Evolutionary conservation across 2,113 vertebrate species (phyloP).

Genomic region (Leucoraja erinaceus): DNA sequence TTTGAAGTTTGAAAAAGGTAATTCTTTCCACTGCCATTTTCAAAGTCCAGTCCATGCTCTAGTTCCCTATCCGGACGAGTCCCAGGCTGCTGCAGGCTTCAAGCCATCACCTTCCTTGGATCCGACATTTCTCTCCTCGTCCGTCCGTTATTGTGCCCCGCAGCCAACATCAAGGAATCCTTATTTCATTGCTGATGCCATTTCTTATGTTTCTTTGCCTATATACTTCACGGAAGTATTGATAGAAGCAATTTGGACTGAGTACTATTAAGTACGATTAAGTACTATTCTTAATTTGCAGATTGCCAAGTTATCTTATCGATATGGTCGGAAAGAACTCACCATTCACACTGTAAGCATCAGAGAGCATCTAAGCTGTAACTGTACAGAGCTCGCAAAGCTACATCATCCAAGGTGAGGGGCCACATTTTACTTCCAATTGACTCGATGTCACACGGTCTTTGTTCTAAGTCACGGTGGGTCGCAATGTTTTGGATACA

Average conservation of each 20-base stretch:
- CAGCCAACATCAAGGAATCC: no score
- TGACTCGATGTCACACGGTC: no score
- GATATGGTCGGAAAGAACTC: conserved; percentile 31
- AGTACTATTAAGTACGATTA: no score
- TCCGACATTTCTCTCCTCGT: no score
- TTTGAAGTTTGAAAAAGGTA: neutral
- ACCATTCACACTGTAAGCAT: conserved; percentile 19
- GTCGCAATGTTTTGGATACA: neutral
- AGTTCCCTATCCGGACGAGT: no score
- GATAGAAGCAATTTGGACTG: neutral
- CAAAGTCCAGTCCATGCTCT: no score
- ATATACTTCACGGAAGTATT: neutral
- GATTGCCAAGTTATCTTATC: conserved; percentile 23
- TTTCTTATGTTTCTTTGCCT: no score
- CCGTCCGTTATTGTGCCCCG: no score
- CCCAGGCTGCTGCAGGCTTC: no score
- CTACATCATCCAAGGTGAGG: conserved; percentile 9
- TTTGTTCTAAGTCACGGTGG: neutral
- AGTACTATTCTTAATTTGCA: neutral
- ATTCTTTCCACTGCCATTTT: neutral
- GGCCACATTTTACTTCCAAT: neutral
- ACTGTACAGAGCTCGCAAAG: conserved; percentile 23
- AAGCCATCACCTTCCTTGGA: no score
- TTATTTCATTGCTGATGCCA: neutral
- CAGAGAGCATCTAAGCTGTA: conserved; percentile 29